Evolutionary conservation across 2,888 invertebrate genomes (phyloP).

Genomic region (Lamellibrachia satsuma): DNA sequence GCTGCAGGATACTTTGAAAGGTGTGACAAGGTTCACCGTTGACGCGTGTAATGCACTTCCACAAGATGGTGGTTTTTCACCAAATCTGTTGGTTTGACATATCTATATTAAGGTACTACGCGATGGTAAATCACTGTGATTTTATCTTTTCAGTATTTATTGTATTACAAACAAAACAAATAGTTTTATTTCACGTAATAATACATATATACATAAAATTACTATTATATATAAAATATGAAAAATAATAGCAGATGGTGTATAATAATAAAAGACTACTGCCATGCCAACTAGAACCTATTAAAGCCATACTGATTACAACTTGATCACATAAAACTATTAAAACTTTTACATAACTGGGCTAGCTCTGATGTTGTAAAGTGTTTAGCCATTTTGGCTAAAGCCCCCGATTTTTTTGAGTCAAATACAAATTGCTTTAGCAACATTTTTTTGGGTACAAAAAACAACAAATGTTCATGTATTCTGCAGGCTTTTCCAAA

Average conservation of each 20-base stretch:
- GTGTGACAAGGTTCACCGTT: neutral
- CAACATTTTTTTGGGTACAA: too few relatives aligned
- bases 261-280: neutral
- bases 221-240: neutral
- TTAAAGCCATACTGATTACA: neutral
- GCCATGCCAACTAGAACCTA: neutral
- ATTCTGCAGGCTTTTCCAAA: too few relatives aligned
- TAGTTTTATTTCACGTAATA: too few relatives aligned
- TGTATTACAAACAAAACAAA: neutral
- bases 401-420: too few relatives aligned
- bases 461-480: too few relatives aligned
- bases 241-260: too few relatives aligned
- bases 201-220: neutral
- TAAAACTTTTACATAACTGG: too few relatives aligned
- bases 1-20: neutral
- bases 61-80: neutral
- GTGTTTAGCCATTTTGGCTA: too few relatives aligned
- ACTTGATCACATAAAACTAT: neutral
- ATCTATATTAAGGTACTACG: neutral
- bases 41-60: neutral
- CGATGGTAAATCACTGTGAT: neutral
- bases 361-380: too few relatives aligned
- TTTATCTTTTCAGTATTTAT: neutral
- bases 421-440: too few relatives aligned
- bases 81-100: neutral